Percentiles rank a stretch among this genome's conserved stretches.
Evolutionary conservation across 2,797 vertebrate species (phyloP).

Genomic region (Chelidonichthys spinosus): DNA sequence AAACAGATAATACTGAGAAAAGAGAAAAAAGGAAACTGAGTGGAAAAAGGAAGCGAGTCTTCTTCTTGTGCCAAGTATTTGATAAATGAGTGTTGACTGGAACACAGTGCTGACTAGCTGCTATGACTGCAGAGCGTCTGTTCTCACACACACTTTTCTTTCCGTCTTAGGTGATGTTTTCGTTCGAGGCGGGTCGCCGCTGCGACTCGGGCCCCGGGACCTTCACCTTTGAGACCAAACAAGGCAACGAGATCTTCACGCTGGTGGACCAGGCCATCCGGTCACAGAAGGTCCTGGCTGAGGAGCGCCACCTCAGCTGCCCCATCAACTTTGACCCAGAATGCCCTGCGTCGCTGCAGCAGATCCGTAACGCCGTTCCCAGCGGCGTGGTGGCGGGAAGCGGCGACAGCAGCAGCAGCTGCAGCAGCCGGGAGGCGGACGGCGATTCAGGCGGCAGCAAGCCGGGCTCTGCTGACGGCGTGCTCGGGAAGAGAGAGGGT

Average conservation of each 20-base stretch:
- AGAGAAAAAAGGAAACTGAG: constrained; percentile 14
- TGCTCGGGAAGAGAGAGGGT: constrained; percentile 77
- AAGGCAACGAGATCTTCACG: constrained; percentile 95
- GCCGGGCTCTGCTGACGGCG: constrained; percentile 80
- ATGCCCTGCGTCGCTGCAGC: constrained; percentile 67
- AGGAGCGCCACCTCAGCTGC: constrained; percentile 84
- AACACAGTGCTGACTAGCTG: constrained; percentile 16
- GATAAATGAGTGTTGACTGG: constrained; percentile 32
- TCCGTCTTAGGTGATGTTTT: constrained; percentile 93
- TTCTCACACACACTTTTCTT: constrained; percentile 13
- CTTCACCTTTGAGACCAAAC: constrained; percentile 97
- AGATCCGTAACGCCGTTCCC: constrained; percentile 58
- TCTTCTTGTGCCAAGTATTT: constrained; percentile 20
- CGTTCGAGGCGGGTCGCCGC: constrained; percentile 95
- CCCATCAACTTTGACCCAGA: constrained; percentile 78
- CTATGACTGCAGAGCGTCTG: constrained; percentile 20
- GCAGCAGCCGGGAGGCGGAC: constrained; percentile 79
- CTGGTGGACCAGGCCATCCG: constrained; percentile 93
- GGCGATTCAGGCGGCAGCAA: constrained; percentile 84
- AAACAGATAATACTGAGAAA: constrained; percentile 14
- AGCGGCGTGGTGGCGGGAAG: constrained; percentile 12
- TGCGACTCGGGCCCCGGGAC: constrained; percentile 96
- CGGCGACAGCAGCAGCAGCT: constrained; percentile 69
- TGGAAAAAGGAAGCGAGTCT: constrained; percentile 23
- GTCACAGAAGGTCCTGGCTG: constrained; percentile 89